These are phyloP conservation scores for honey bee (Apis mellifera) DNA, from an alignment of 1,140 invertebrate genomes.

Conservation along the genomic window DNA sequence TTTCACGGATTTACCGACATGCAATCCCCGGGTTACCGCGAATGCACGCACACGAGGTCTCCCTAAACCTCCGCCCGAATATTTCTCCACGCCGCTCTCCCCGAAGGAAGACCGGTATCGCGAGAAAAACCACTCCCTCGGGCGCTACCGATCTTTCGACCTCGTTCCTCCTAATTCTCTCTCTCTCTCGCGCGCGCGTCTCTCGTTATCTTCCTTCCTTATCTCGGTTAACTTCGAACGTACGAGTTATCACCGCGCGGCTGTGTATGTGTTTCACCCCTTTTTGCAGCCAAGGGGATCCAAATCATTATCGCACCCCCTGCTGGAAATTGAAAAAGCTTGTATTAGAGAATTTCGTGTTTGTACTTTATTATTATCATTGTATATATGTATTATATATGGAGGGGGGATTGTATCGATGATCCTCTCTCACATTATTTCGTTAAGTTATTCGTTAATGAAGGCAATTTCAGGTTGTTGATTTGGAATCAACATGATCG, in stretches of 20 bases:
- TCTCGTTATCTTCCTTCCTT: constrained; percentile 63
- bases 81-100: constrained; percentile 56
- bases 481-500: no score
- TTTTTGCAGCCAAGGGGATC: constrained; percentile 12
- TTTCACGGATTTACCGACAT: constrained; percentile 66
- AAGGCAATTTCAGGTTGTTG: no score
- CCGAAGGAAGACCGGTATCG: constrained; percentile 49
- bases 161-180: constrained; percentile 64
- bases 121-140: constrained; percentile 59
- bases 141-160: constrained; percentile 69
- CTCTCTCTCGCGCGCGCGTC: neutral
- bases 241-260: constrained; percentile 43
- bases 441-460: no score
- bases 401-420: no score
- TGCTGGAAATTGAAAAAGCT: constrained; percentile 45
- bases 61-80: constrained; percentile 60
- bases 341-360: no score
- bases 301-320: constrained; percentile 33
- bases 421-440: no score
- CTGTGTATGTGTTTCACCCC: constrained; percentile 33
- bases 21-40: constrained; percentile 65
- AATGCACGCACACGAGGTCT: constrained; percentile 43
- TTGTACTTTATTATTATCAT: no score
- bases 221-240: constrained; percentile 65
- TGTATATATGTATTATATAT: no score